A percentile compares a stretch with the other conserved stretches of the same genome.
phyloP scores from a whole-genome alignment of 2,797 vertebrate species.

The Alosa sapidissima region DNA sequence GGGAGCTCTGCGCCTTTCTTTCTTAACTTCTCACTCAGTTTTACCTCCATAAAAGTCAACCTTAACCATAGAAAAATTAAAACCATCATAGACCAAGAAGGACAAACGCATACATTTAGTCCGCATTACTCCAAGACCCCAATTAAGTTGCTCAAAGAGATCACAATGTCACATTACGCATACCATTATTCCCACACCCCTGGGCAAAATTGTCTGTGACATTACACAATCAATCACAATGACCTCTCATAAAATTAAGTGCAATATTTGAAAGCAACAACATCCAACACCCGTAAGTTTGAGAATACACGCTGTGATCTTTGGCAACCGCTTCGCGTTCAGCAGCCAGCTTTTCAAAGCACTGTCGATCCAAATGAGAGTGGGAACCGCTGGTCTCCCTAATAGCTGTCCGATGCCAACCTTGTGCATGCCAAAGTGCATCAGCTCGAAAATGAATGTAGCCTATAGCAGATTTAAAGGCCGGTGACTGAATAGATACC shows the following conservation, averaged over 20 bases:
- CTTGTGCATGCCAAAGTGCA: slow-evolving; percentile 17
- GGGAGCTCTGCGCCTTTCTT: background rate
- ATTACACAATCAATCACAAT: slow-evolving; percentile 12
- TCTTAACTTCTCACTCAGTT: background rate
- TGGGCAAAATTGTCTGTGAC: slow-evolving; percentile 15
- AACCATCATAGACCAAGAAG: background rate
- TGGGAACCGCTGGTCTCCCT: slow-evolving; percentile 22
- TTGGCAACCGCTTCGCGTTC: slow-evolving; percentile 14
- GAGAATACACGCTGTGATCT: slow-evolving; percentile 35
- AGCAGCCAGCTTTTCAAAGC: slow-evolving; percentile 20
- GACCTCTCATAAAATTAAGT: slow-evolving; percentile 25
- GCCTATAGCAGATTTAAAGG: slow-evolving; percentile 1
- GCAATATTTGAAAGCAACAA: slow-evolving; percentile 25
- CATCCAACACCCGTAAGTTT: slow-evolving; percentile 14
- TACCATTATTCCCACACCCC: slow-evolving; percentile 10
- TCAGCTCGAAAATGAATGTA: slow-evolving; percentile 18
- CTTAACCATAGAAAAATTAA: background rate
- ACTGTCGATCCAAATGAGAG: slow-evolving; percentile 17
- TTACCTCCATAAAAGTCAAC: background rate
- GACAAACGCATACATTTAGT: background rate
- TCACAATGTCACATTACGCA: background rate
- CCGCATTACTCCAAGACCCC: slow-evolving; percentile 1
- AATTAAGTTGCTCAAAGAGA: slow-evolving; percentile 16
- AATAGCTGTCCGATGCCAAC: slow-evolving; percentile 23
- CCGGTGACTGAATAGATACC: slow-evolving; percentile 6